A percentile compares a stretch with the other conserved stretches of the same genome.
Evolutionary conservation across 2,797 vertebrate genomes (phyloP).

Genomic region (Anniella stebbinsi): DNA sequence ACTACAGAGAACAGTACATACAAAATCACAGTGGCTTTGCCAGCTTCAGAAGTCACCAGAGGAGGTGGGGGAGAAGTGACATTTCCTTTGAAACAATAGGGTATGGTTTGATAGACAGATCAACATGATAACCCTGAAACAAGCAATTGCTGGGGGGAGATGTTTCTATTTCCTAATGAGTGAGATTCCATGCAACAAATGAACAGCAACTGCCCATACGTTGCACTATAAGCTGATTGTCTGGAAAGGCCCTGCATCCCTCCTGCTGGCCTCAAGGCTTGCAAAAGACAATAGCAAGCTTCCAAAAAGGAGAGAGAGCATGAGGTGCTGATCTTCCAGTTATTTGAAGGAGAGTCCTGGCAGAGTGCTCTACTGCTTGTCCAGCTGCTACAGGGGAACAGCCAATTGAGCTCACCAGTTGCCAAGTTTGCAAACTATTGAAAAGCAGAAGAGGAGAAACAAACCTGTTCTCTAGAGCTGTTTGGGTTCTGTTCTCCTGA

Average conservation of each 20-base stretch:
- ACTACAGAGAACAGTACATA: not conserved
- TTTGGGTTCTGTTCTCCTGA: not conserved
- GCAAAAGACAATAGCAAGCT: slow-evolving; percentile 3
- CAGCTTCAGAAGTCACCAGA: no score
- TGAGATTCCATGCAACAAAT: slow-evolving; percentile 10
- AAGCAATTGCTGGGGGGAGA: not conserved
- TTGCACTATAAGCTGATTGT: not conserved
- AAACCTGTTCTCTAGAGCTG: not conserved
- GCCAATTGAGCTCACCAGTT: not conserved
- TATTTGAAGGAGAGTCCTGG: slow-evolving; percentile 10
- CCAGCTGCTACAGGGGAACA: slow-evolving; percentile 21
- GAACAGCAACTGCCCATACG: not conserved
- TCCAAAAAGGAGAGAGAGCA: not conserved
- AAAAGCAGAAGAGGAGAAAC: not conserved
- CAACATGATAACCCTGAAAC: not conserved
- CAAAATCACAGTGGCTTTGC: not conserved
- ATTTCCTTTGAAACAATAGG: not conserved
- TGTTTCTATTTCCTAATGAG: not conserved
- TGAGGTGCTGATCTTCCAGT: not conserved
- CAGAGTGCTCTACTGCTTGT: slow-evolving; percentile 1
- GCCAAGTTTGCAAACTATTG: slow-evolving; percentile 18
- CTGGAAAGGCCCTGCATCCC: not conserved
- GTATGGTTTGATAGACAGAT: not conserved
- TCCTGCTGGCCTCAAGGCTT: slow-evolving; percentile 1
- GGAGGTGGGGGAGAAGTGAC: no score